Percentiles rank a stretch among this genome's conserved stretches.
Conservation (phyloP, 1,140 invertebrate species). For the Drosophila kikkawai region DNA sequence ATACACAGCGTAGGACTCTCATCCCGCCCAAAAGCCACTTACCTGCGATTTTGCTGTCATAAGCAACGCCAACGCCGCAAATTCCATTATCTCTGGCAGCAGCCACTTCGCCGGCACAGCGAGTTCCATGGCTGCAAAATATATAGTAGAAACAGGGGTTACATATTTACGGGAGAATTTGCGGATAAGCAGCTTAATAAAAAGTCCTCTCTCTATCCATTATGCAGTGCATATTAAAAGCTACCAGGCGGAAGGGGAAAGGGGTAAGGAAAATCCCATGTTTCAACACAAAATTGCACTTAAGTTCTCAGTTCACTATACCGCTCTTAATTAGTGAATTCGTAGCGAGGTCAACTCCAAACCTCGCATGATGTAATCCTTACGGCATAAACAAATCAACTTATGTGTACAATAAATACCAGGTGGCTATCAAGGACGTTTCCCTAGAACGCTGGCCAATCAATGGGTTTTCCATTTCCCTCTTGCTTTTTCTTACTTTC, state of each 20-base stretch:
- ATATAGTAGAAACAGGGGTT: conserved; percentile 20
- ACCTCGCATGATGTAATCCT: conserved; percentile 1
- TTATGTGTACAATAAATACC: conserved; percentile 16
- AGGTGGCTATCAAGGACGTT: conserved; percentile 1
- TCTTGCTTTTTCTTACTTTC: conserved; percentile 16
- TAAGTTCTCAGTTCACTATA: not conserved
- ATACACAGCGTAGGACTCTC: not conserved
- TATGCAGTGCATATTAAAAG: conserved; percentile 36
- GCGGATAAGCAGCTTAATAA: conserved; percentile 48
- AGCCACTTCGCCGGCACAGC: conserved; percentile 98
- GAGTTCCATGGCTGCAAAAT: conserved; percentile 93
- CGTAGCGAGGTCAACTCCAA: not conserved
- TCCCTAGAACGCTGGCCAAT: conserved; percentile 2
- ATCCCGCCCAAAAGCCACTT: conserved; percentile 76
- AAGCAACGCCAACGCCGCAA: conserved; percentile 99
- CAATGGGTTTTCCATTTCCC: not conserved
- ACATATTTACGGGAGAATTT: conserved; percentile 20
- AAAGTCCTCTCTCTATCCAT: conserved; percentile 39
- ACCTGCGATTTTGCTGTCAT: conserved; percentile 98
- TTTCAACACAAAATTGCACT: conserved; percentile 13
- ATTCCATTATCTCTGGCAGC: conserved; percentile 98
- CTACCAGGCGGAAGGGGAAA: not conserved
- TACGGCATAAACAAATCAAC: conserved; percentile 24
- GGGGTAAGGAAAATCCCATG: not conserved
- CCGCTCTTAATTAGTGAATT: conserved; percentile 23